Percentiles rank a stretch among this genome's conserved stretches.
phyloP scores from a whole-genome alignment of 2,113 vertebrate species.

The Tympanuchus pallidicinctus region DNA sequence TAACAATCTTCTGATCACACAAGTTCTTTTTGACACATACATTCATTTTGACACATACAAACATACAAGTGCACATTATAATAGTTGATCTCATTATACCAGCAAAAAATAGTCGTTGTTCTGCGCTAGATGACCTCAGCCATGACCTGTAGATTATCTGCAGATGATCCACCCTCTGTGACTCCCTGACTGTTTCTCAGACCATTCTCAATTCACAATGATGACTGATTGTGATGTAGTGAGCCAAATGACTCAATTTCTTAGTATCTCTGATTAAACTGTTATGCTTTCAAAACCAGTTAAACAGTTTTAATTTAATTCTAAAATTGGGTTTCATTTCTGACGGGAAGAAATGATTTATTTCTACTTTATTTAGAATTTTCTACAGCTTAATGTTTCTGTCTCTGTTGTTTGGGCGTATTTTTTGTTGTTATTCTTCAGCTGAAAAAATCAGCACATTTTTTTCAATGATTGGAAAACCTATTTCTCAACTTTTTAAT shows the following conservation, averaged over 20 bases:
- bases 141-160: conserved; percentile 53
- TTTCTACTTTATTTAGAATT: conserved; percentile 13
- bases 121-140: conserved; percentile 35
- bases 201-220: neutral
- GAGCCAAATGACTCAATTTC: conserved; percentile 40
- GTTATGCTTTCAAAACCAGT: conserved; percentile 26
- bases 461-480: neutral
- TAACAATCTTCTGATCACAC: neutral
- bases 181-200: conserved; percentile 30
- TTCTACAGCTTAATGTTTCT: neutral
- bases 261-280: conserved; percentile 17
- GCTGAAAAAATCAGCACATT: neutral
- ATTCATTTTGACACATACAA: neutral
- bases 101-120: conserved; percentile 26
- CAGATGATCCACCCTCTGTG: conserved; percentile 31
- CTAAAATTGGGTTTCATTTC: neutral
- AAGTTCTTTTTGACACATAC: too few species aligned
- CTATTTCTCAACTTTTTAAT: neutral
- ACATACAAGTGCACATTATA: neutral
- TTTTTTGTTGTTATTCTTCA: neutral
- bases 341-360: neutral
- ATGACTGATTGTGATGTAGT: neutral
- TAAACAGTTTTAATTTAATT: neutral
- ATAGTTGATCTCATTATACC: neutral
- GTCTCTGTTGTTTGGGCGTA: neutral